These are phyloP conservation scores for Limnephilus auricula DNA, from an alignment of 2,888 invertebrate genomes.

Conservation along the genomic window DNA sequence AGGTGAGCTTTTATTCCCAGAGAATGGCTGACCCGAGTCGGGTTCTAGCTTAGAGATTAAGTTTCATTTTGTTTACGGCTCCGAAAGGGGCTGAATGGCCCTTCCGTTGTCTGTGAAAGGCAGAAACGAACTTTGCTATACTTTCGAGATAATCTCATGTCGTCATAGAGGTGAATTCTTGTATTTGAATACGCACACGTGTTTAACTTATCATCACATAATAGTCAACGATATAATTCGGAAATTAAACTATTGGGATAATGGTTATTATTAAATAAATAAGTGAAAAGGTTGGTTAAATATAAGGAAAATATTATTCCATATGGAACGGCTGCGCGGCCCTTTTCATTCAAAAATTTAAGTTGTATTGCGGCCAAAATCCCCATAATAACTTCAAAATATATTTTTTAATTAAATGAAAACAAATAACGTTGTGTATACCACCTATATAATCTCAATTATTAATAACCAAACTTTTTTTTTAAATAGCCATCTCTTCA, in stretches of 20 bases:
- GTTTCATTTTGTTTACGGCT: conserved; percentile 34
- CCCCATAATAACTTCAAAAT: too few species aligned
- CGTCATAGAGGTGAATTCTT: not conserved
- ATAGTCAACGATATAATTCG: not conserved
- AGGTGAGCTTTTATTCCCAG: conserved; percentile 5
- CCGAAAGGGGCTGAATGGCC: conserved; percentile 7
- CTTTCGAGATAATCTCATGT: not conserved
- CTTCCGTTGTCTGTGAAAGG: not conserved
- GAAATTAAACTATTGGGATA: not conserved
- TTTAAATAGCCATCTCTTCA: too few species aligned
- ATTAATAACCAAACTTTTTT: too few species aligned
- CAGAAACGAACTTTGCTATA: not conserved
- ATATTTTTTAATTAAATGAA: too few species aligned
- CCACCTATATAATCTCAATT: too few species aligned
- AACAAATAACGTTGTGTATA: too few species aligned
- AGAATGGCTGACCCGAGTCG: conserved; percentile 10
- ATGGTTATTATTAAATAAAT: not conserved
- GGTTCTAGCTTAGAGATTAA: not conserved
- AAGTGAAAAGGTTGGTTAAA: not conserved
- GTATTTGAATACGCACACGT: not conserved
- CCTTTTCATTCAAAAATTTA: too few species aligned
- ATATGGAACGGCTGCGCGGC: too few species aligned
- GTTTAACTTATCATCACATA: too few species aligned
- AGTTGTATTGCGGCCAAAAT: too few species aligned
- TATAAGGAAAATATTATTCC: not conserved